These are phyloP conservation scores for Channa maculata DNA, from an alignment of 2,113 vertebrate genomes.

Conservation along the genomic window DNA sequence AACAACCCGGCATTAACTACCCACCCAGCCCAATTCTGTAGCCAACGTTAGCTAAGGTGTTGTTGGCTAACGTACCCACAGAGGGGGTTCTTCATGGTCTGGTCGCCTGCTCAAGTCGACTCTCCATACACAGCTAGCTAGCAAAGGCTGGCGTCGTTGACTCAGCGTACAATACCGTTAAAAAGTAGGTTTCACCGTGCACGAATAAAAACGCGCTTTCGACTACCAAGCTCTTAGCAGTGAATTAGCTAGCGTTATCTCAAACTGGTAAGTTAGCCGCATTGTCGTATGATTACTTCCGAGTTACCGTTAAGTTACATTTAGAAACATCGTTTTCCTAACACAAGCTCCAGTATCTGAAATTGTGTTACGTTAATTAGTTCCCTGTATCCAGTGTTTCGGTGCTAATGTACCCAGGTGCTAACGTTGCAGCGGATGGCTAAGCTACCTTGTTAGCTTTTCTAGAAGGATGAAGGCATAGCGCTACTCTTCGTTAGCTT, in stretches of 20 bases:
- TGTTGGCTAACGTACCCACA: conserved; percentile 61
- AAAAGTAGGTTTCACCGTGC: conserved; percentile 3
- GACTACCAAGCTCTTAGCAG: not conserved
- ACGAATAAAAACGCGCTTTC: conserved; percentile 10
- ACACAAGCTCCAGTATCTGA: not conserved
- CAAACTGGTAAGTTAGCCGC: not conserved
- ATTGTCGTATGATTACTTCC: conserved; percentile 15
- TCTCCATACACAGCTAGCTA: not conserved
- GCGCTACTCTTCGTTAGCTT: conserved; percentile 42
- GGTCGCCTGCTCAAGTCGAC: conserved; percentile 33
- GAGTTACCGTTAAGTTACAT: conserved; percentile 2
- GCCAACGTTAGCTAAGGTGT: conserved; percentile 70
- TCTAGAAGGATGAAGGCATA: conserved; percentile 57
- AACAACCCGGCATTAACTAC: conserved; percentile 48
- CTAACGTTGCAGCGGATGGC: conserved; percentile 61
- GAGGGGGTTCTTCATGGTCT: conserved; percentile 63
- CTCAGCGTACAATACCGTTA: not conserved
- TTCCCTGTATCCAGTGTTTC: conserved; percentile 15
- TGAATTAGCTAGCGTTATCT: conserved; percentile 1
- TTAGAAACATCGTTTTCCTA: not conserved
- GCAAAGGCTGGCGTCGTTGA: conserved; percentile 1
- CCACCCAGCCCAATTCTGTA: conserved; percentile 38
- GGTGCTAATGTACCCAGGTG: conserved; percentile 23
- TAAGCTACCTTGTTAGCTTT: conserved; percentile 71
- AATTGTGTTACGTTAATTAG: conserved; percentile 27